Base-by-base conservation (phyloP, 1,140 invertebrate species). In the Drosophila kepulauana region DNA sequence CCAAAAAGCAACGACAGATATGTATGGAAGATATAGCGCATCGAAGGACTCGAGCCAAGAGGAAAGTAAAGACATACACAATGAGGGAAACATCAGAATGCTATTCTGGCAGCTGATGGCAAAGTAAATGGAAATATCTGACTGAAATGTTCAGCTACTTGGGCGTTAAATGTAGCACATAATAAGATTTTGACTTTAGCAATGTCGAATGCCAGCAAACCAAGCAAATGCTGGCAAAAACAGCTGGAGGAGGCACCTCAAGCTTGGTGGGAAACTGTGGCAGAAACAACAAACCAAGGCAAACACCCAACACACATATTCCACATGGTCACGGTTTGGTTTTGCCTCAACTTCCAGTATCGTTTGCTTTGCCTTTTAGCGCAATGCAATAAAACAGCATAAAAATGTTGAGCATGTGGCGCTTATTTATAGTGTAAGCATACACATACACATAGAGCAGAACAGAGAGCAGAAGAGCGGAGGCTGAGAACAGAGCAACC, bases 151-250 rank as follows among this genome's bases (percentile, higher is more conserved):
- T 76, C 77, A 52, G 78, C 76, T 79, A 72, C 75, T 76, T 79
- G 85, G 78, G 85, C 84, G 84, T 89, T 88, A 89, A 88, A 88
- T 88, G 85, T 88, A 67, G 84, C 84, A 88, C 85, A 88, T 88
- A 88, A 88, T 84, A 89, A 75, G 84, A 75, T 88, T 89, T 79
- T 69, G 59, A 73, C 66, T 59, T 54, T 48, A 52, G 61, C 66
- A 30, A 20, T 46, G 56, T 8, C 49, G 35, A 10, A 10, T 13
- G 28, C 5, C 41, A n/a, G 20, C 20, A 25, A 25, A 25, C 20
- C 20, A 25, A 25, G 20, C 20, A 25, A 25, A 25, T 25, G 20
- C 20, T 4, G 20, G 20, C 20, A 25, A 3, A 25, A 25, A 25
- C 3, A 25, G 20, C 20, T 25, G 20, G 3, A 25, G 3, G 20